phyloP scores from a whole-genome alignment of 2,113 vertebrate species.

The Cepphus grylle region DNA sequence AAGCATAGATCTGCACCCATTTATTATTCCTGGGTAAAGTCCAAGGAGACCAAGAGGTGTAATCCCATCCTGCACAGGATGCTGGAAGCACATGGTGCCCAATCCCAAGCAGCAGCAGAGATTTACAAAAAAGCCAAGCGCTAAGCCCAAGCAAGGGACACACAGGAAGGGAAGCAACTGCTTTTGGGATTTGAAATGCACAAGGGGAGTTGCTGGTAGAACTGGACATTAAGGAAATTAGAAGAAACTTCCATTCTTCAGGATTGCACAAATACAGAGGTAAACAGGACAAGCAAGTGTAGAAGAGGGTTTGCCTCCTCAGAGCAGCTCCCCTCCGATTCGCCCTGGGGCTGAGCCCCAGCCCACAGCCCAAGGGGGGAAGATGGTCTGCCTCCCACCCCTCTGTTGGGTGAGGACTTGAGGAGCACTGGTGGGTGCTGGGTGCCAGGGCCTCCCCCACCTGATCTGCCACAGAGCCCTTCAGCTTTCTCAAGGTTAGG shows the following conservation, averaged over 20 bases:
- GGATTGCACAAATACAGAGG: neutral
- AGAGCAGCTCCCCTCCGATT: neutral
- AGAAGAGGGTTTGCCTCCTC: neutral
- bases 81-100: neutral
- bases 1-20: neutral
- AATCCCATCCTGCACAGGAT: neutral
- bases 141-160: neutral
- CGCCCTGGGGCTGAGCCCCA: neutral
- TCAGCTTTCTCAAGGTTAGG: neutral
- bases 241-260: neutral
- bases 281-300: neutral
- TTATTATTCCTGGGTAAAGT: neutral
- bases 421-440: neutral
- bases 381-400: neutral
- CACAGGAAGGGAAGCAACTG: neutral
- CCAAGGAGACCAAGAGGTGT: neutral
- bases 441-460: rapidly evolving
- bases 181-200: neutral
- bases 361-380: neutral
- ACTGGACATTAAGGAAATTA: neutral
- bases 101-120: neutral
- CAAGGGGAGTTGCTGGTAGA: neutral
- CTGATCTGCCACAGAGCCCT: neutral
- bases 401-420: neutral
- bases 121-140: neutral